Base-by-base conservation (phyloP, 1,140 invertebrate species). In the Bradynema listronoti region DNA sequence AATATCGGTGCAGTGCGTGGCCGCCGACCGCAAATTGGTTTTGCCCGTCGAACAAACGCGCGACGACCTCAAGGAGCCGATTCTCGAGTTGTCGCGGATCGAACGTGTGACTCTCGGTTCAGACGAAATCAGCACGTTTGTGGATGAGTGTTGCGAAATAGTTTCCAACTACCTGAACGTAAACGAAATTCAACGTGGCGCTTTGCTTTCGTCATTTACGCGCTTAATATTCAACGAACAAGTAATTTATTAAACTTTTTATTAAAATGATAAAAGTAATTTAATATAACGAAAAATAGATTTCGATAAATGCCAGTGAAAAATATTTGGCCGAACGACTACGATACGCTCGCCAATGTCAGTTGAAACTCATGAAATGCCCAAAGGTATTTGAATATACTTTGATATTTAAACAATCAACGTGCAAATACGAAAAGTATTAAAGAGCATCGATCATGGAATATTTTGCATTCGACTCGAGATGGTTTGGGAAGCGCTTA, bases 331-430 rank as follows among this genome's bases (percentile, higher is more conserved):
- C 42, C 0, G 65, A 65, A 43, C 22, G 62, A 34, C 30, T 65
- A 1, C 24, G 29, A 22, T 22, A 57, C 19, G 62, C 60, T 19
- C 19, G 62, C 30, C 6, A 65, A n/a, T 34, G n/a, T 33, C n/a
- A 67, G 14, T 47, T 65, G 4, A 65, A 68, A 52, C 22, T 65
- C 6, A 22, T 60, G 9, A 70, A 68, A 51, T 61, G 65, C 16
- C 65, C 62, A 1, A 49, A 68, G 14, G 62, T 59, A 22, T 7
- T 16, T 22, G 6, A 32, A n/a, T n/a, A n/a, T n/a, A n/a, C n/a
- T n/a, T n/a, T n/a, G n/a, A n/a, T n/a, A n/a, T n/a, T n/a, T n/a
- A n/a, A 16, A 29, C 2, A 62, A 4, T 3, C 11, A 27, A 63
- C 33, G 3, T n/a, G n/a, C n/a, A n/a, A n/a, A n/a, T n/a, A n/a